A percentile compares a stretch with the other conserved stretches of the same genome.
Conservation (phyloP, 2,888 invertebrate species). For the Hemaris fuciformis region DNA sequence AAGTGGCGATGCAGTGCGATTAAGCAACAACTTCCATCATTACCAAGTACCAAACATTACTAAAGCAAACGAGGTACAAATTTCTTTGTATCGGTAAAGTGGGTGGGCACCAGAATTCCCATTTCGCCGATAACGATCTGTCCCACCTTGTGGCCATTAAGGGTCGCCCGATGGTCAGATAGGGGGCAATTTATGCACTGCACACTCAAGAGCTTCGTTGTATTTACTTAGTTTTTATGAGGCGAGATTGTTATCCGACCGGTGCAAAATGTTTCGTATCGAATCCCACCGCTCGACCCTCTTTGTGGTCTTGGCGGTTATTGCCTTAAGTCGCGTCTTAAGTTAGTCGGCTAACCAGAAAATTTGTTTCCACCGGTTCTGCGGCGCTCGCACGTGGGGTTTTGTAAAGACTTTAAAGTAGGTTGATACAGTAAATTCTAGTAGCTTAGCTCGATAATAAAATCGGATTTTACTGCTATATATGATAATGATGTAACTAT, state of each 20-base stretch:
- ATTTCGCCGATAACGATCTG: conserved; percentile 74
- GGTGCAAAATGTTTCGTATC: conserved; percentile 55
- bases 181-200: conserved; percentile 74
- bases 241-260: conserved; percentile 57
- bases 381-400: background rate
- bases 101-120: conserved; percentile 59
- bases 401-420: background rate
- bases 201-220: conserved; percentile 62
- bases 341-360: background rate
- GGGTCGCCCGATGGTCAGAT: conserved; percentile 76
- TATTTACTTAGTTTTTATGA: conserved; percentile 69
- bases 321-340: background rate
- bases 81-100: conserved; percentile 71
- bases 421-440: background rate
- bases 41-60: background rate
- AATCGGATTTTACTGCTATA: background rate
- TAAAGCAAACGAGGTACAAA: conserved; percentile 60
- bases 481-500: too few relatives aligned
- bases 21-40: background rate
- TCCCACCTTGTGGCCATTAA: conserved; percentile 74
- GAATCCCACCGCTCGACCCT: conserved; percentile 14
- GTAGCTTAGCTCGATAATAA: background rate
- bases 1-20: background rate
- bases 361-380: background rate
- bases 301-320: background rate